These are phyloP conservation scores for Barypeithes pellucidus DNA, from an alignment of 2,888 invertebrate species.

Conservation along the genomic window DNA sequence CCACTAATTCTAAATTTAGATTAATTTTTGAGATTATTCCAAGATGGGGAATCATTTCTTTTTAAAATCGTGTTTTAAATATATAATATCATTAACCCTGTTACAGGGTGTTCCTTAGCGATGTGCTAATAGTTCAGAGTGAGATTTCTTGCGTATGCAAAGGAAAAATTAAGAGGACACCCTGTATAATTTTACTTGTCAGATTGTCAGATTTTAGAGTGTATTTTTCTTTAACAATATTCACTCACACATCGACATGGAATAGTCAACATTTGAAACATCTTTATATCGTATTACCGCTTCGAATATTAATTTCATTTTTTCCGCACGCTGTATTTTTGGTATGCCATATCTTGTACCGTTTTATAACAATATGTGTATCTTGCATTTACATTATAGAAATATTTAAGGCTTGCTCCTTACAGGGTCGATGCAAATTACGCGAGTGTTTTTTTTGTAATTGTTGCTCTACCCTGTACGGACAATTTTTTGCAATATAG, in stretches of 20 bases:
- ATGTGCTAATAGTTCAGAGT: too few species aligned
- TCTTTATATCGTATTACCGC: slow-evolving; percentile 50
- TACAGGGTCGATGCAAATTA: neutral
- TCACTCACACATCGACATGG: slow-evolving; percentile 35
- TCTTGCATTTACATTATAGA: slow-evolving; percentile 3
- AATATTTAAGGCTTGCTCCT: slow-evolving; percentile 23
- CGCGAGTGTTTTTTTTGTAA: neutral
- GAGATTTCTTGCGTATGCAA: too few species aligned
- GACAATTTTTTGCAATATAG: neutral
- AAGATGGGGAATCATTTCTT: too few species aligned
- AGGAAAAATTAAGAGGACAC: too few species aligned
- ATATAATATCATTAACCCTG: too few species aligned
- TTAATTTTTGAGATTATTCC: too few species aligned
- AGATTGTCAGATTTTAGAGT: slow-evolving; percentile 15
- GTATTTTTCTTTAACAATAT: slow-evolving; percentile 7
- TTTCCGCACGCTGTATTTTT: slow-evolving; percentile 57
- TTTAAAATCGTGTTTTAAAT: too few species aligned
- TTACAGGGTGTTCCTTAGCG: too few species aligned
- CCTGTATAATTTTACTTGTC: too few species aligned
- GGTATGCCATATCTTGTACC: slow-evolving; percentile 50
- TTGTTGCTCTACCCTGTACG: slow-evolving; percentile 9
- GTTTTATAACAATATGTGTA: slow-evolving; percentile 11
- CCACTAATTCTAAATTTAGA: too few species aligned
- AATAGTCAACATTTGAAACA: slow-evolving; percentile 50
- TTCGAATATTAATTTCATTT: slow-evolving; percentile 52